These are phyloP conservation scores for Camponotus vicinus DNA, from an alignment of 1,140 invertebrate species.

Conservation along the genomic window DNA sequence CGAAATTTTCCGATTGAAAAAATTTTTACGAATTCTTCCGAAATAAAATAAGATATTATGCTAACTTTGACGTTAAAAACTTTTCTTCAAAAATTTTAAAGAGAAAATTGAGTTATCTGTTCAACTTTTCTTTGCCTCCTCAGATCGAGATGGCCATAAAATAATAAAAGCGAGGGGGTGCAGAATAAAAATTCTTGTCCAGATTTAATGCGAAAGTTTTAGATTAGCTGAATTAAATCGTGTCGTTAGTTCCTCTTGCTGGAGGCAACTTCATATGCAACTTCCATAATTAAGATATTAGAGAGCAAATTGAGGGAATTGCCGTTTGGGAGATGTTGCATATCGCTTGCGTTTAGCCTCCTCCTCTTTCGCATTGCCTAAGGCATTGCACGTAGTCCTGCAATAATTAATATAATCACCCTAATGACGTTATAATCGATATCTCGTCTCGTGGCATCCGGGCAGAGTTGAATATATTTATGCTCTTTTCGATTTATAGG, in stretches of 20 bases:
- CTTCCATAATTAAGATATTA: constrained; percentile 53
- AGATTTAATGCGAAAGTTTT: neutral
- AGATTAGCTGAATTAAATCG: constrained; percentile 5
- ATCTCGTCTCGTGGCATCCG: neutral
- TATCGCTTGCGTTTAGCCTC: constrained; percentile 21
- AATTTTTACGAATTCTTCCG: neutral
- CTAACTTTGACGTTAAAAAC: neutral
- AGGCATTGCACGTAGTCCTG: constrained; percentile 19
- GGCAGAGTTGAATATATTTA: neutral
- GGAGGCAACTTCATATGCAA: constrained; percentile 29
- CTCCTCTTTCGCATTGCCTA: constrained; percentile 43
- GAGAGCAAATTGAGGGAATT: constrained; percentile 53
- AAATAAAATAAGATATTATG: neutral
- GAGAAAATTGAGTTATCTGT: neutral
- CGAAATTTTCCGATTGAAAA: neutral
- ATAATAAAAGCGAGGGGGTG: neutral
- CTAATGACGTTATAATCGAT: constrained; percentile 61
- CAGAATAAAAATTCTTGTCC: neutral
- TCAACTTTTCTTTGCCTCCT: neutral
- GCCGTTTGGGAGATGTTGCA: constrained; percentile 38
- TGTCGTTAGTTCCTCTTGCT: neutral
- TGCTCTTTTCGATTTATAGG: constrained; percentile 31
- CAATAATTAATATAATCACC: constrained; percentile 60
- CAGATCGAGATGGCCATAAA: neutral
- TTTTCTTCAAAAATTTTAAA: neutral